These are phyloP conservation scores for Columbina picui DNA, from an alignment of 2,113 vertebrate species.

Conservation along the genomic window DNA sequence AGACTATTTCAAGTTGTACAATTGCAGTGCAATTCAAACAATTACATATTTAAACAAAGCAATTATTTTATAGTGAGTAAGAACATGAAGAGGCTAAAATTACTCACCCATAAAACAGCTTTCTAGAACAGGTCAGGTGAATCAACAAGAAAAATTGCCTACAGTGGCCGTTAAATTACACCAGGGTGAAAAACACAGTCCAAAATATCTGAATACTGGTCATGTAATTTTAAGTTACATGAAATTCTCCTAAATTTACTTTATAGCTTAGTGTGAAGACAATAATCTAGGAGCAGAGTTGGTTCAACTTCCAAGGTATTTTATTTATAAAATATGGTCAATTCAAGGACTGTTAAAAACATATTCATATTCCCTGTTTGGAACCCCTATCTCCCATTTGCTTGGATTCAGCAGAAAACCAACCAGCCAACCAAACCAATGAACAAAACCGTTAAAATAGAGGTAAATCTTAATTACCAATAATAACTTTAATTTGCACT, in stretches of 20 bases:
- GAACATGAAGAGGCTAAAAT: not conserved
- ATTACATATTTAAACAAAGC: not conserved
- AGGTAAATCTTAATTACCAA: not conserved
- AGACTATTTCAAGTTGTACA: not conserved
- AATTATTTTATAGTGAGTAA: not conserved
- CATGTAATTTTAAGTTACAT: not conserved
- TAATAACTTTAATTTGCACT: not conserved
- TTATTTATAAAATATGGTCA: not conserved
- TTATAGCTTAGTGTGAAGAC: not conserved
- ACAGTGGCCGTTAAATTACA: not conserved
- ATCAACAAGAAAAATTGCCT: not conserved
- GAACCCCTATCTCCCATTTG: not conserved
- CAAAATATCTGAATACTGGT: not conserved
- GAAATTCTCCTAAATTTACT: not conserved
- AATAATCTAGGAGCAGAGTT: not conserved
- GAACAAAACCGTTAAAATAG: not conserved
- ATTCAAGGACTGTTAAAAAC: not conserved
- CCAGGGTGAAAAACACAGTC: not conserved
- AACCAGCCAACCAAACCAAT: not conserved
- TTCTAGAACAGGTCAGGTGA: not conserved
- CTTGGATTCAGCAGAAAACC: not conserved
- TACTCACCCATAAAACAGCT: not conserved
- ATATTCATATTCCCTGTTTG: not conserved
- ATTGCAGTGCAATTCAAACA: not conserved
- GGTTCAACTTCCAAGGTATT: not conserved